Evolutionary conservation across 2,797 vertebrate genomes (phyloP).

Genomic region (Hydrophis major): DNA sequence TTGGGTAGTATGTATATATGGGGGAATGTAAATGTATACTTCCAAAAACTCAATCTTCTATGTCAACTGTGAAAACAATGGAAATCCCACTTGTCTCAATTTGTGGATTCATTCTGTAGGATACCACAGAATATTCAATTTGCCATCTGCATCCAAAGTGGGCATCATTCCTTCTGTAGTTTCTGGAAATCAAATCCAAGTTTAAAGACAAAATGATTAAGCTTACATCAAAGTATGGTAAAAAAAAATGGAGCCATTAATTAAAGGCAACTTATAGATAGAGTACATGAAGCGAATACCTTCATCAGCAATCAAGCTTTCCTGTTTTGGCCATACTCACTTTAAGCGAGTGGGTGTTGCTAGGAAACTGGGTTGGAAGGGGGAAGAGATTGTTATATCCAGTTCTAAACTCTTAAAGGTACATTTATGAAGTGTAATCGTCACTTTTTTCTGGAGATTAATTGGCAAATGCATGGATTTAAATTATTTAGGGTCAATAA

Average conservation of each 20-base stretch:
- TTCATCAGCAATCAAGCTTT: slow-evolving; percentile 30
- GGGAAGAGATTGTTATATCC: slow-evolving; percentile 47
- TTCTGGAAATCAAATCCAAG: slow-evolving; percentile 3
- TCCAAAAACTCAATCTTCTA: background rate
- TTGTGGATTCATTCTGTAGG: fast-evolving
- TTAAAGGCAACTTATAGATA: background rate
- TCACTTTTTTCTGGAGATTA: slow-evolving; percentile 55
- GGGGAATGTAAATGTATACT: background rate
- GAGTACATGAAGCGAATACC: background rate
- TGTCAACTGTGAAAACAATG: slow-evolving; percentile 34
- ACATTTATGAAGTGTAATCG: slow-evolving; percentile 54
- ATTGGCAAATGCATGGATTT: slow-evolving; percentile 60
- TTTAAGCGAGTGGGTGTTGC: slow-evolving; percentile 61
- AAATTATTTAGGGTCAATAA: slow-evolving; percentile 60
- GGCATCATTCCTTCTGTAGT: background rate
- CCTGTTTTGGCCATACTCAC: slow-evolving; percentile 51
- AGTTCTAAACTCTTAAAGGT: slow-evolving; percentile 55
- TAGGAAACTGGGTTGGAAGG: slow-evolving; percentile 60
- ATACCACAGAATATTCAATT: fast-evolving
- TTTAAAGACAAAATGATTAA: background rate
- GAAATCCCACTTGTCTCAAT: background rate
- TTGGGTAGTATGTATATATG: slow-evolving; percentile 1
- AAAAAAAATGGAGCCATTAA: slow-evolving; percentile 23
- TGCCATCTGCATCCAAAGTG: fast-evolving
- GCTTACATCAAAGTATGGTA: background rate